Evolutionary conservation across 2,797 vertebrate genomes (phyloP), one percentile per base, ranked within the genome.

Genomic region (Sebastes itinus): DNA sequence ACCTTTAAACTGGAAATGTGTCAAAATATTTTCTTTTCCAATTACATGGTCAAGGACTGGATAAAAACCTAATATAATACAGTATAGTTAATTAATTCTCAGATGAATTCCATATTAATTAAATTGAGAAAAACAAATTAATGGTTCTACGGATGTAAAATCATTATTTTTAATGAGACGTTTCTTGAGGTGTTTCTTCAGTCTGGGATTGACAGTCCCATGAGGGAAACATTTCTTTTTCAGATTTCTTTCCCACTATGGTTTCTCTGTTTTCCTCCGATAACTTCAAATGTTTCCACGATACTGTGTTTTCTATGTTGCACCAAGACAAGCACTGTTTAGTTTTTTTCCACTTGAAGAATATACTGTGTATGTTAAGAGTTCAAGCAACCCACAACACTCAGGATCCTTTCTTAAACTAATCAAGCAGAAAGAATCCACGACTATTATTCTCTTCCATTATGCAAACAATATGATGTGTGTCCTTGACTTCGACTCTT

Each of bases 41-140:
- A 30, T 38, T 18, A 25, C 16, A 49, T 8, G 14, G 35, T 56
- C 10, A 6, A n/a, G 7, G 35, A 42, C 2, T 16, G 12, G 6
- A 56, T 49, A 8, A 54, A 30, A 42, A 42, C 38, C 38, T 42
- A n/a, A n/a, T n/a, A n/a, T n/a, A n/a, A n/a, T n/a, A 7, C 6
- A 49, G 25, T 18, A 20, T 52, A 1, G 14, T 22, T 71, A 35
- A 52, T 23, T 23, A 66, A 38, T 10, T 22, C 38, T 7, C 13
- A 55, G 9, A 77, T 75, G 8, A 67, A 77, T 75, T 80, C 28
- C 7, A 16, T 56, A 46, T 59, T 30, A 46, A 75, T 74, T 58
- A 28, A 20, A 27, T 27, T 56, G 13, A 38, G 16, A 30, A 1
- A 32, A 68, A 56, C 22, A 23, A 54, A 74, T 52, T 58, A 13